A percentile compares a stretch with the other conserved stretches of the same genome.
phyloP scores from a whole-genome alignment of 2,888 invertebrate genomes.

The Xestia xanthographa region DNA sequence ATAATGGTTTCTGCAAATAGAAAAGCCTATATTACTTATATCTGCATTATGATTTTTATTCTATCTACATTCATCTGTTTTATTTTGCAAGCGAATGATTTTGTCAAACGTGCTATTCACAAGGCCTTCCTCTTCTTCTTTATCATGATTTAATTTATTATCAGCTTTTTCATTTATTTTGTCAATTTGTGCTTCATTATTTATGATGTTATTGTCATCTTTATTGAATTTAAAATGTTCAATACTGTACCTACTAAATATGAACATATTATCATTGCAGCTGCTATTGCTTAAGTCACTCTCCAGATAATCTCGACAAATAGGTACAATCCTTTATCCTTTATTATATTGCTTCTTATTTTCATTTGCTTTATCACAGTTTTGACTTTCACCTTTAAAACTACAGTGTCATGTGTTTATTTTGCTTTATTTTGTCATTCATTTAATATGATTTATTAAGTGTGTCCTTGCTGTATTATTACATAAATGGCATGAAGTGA shows the following conservation, averaged over 20 bases:
- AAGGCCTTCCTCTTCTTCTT: constrained; percentile 5
- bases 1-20: not conserved
- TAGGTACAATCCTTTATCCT: constrained; percentile 86
- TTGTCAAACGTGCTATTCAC: constrained; percentile 18
- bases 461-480: constrained; percentile 50
- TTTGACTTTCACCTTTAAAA: constrained; percentile 54
- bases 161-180: constrained; percentile 48
- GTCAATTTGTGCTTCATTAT: constrained; percentile 24
- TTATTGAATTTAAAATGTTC: constrained; percentile 14
- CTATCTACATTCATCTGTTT: constrained; percentile 21
- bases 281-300: constrained; percentile 91
- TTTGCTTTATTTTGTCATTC: constrained; percentile 63
- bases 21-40: constrained; percentile 8
- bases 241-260: constrained; percentile 80
- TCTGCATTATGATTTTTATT: constrained; percentile 35
- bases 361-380: constrained; percentile 75
- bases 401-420: constrained; percentile 54
- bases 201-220: constrained; percentile 29
- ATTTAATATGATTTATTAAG: constrained; percentile 52
- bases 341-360: constrained; percentile 82
- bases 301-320: constrained; percentile 87
- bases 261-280: constrained; percentile 85
- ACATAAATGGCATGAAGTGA: constrained; percentile 51
- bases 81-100: constrained; percentile 28
- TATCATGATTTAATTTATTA: constrained; percentile 13